Evolutionary conservation across 2,113 vertebrate genomes (phyloP), one percentile per base, ranked within the genome.

Genomic region (Xyrauchen texanus): DNA sequence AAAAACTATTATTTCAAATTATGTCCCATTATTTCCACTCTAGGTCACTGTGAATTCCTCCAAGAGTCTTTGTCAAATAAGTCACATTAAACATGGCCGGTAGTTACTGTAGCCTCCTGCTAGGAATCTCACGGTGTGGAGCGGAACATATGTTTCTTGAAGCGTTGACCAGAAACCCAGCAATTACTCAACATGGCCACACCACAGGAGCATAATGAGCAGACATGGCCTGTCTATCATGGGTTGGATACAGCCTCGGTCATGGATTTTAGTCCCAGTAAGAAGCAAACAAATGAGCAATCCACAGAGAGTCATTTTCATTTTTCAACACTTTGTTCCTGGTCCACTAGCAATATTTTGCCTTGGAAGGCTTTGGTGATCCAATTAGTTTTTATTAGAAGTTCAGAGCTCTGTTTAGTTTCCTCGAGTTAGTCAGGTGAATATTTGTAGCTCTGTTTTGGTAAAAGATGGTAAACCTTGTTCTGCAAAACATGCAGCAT

Each of bases 211-310:
- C 49, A 51, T 80, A 79, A 79, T 53, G 46, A 60, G 62, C 12
- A 53, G 46, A 75, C 45, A 58, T 57, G 47, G 76, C 61, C 65
- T 76, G 76, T 73, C 78, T 66, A 76, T 66, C 74, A 70, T 57
- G 73, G 72, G 66, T 58, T 81, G 75, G 73, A 81, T 49, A 44
- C 47, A 44, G 63, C 55, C 63, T 64, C 44, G 75, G 63, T 78
- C 74, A 67, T 60, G 77, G 63, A 67, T 73, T 71, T 45, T 62
- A 57, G 45, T 52, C 78, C 74, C 65, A 75, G 67, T 45, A 74
- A 78, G 69, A 72, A 49, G 52, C 76, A 75, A 84, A 81, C 68
- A 84, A 84, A 79, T 66, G 76, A 78, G 76, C 65, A 85, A 82
- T 81, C 82, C 72, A 68, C 70, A 9, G 76, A 79, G 57, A 72